These are phyloP conservation scores for Capromys pilorides DNA, from an alignment of 2,797 vertebrate genomes.

Conservation along the genomic window DNA sequence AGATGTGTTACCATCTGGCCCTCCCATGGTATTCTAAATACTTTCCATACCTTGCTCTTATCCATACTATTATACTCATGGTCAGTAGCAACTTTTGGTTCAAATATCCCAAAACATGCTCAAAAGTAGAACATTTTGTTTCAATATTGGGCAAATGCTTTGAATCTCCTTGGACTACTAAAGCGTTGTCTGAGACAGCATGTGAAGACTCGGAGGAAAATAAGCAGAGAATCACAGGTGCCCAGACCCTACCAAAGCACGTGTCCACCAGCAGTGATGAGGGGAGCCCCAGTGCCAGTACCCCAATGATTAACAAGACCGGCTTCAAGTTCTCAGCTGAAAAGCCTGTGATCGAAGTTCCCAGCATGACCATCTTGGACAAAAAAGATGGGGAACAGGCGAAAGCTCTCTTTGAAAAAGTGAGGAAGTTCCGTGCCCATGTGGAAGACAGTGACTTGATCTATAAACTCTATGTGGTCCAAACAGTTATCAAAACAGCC, in stretches of 20 bases:
- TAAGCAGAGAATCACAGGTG: constrained; percentile 94
- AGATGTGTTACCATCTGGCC: constrained; percentile 99
- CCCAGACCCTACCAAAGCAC: constrained; percentile 94
- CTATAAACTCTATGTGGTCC: constrained; percentile 97
- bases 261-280: constrained; percentile 97
- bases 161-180: constrained; percentile 99
- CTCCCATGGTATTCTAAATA: constrained; percentile 99
- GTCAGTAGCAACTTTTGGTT: constrained; percentile 99
- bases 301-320: constrained; percentile 94
- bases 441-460: constrained; percentile 99
- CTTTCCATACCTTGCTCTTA: constrained; percentile 98
- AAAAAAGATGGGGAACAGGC: constrained; percentile 99
- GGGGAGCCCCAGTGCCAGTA: constrained; percentile 95
- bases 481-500: constrained; percentile 97
- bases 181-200: constrained; percentile 97
- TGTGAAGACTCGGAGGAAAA: constrained; percentile 99
- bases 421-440: constrained; percentile 96
- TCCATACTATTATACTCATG: constrained; percentile 99
- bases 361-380: constrained; percentile 97
- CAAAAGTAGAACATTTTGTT: constrained; percentile 99
- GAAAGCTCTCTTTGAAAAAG: constrained; percentile 98
- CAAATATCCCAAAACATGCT: constrained; percentile 99
- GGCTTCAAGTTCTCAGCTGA: constrained; percentile 96
- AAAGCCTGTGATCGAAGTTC: constrained; percentile 95
- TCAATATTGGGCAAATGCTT: constrained; percentile 99